Conservation (phyloP, 2,888 invertebrate species). For the Petrophora chlorosata region DNA sequence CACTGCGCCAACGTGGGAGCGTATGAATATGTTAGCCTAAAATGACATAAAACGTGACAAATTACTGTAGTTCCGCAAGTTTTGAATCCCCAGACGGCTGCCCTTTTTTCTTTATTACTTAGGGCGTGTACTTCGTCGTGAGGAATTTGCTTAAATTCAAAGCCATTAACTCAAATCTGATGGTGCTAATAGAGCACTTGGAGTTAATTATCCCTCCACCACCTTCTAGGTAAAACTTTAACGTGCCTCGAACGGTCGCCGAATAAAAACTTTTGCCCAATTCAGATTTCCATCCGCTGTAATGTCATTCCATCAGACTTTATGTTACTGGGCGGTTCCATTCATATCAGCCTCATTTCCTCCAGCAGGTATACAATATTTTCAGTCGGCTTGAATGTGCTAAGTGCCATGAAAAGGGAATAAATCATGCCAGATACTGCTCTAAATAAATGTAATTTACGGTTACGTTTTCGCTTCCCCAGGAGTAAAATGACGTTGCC, state of each 20-base stretch:
- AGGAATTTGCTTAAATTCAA: slow-evolving; percentile 13
- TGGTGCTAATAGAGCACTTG: slow-evolving; percentile 20
- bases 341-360: slow-evolving; percentile 27
- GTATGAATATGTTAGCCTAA: slow-evolving; percentile 29
- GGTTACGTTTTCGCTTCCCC: slow-evolving; percentile 58
- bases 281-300: slow-evolving; percentile 11
- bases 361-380: slow-evolving; percentile 27
- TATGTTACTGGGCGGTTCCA: slow-evolving; percentile 22
- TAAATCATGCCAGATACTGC: slow-evolving; percentile 67
- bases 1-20: slow-evolving; percentile 19
- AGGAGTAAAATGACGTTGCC: slow-evolving; percentile 55
- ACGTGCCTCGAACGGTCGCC: slow-evolving; percentile 9
- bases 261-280: slow-evolving; percentile 17
- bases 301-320: slow-evolving; percentile 21
- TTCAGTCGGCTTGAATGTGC: slow-evolving; percentile 49
- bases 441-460: slow-evolving; percentile 69
- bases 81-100: slow-evolving; percentile 32
- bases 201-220: slow-evolving; percentile 18
- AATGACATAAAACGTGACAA: slow-evolving; percentile 36
- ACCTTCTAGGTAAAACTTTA: slow-evolving; percentile 10
- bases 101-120: slow-evolving; percentile 26
- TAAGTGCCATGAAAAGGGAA: slow-evolving; percentile 63
- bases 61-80: slow-evolving; percentile 34
- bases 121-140: slow-evolving; percentile 13
- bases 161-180: slow-evolving; percentile 22